phyloP scores from a whole-genome alignment of 2,888 invertebrate species.

The Ypsolopha sequella region DNA sequence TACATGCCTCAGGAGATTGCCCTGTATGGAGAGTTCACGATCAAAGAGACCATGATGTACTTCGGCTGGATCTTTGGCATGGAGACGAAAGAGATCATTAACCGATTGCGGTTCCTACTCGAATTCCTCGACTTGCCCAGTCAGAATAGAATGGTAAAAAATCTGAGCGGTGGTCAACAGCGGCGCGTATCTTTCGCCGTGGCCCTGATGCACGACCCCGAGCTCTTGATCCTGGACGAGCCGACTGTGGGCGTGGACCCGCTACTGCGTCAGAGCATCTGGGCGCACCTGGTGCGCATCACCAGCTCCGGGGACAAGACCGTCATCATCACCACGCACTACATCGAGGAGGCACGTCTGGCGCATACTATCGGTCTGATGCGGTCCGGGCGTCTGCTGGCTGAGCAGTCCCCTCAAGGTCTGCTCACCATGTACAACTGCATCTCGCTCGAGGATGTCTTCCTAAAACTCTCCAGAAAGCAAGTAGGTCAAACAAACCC shows the following conservation, averaged over 20 bases:
- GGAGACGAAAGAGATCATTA: slow-evolving; percentile 83
- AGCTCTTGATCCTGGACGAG: slow-evolving; percentile 91
- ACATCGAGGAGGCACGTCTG: slow-evolving; percentile 94
- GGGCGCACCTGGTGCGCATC: slow-evolving; percentile 93
- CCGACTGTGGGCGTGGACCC: slow-evolving; percentile 96
- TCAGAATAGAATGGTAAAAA: slow-evolving; percentile 77
- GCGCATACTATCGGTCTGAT: slow-evolving; percentile 94
- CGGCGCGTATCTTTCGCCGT: slow-evolving; percentile 93
- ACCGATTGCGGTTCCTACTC: slow-evolving; percentile 86
- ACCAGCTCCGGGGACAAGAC: slow-evolving; percentile 92
- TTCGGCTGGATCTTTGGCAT: slow-evolving; percentile 97
- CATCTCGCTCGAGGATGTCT: slow-evolving; percentile 90
- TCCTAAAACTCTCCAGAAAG: slow-evolving; percentile 88
- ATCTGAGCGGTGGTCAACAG: slow-evolving; percentile 87
- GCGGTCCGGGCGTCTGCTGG: slow-evolving; percentile 90
- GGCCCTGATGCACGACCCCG: slow-evolving; percentile 93
- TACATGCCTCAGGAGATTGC: slow-evolving; percentile 98
- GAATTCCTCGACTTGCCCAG: slow-evolving; percentile 93
- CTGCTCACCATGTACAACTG: slow-evolving; percentile 88
- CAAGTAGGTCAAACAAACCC: slow-evolving; percentile 76
- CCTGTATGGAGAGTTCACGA: slow-evolving; percentile 92
- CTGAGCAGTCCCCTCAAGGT: slow-evolving; percentile 91
- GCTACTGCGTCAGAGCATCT: slow-evolving; percentile 89
- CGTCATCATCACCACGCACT: slow-evolving; percentile 86
- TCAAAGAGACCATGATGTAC: slow-evolving; percentile 95